phyloP scores from a whole-genome alignment of 2,797 vertebrate genomes.

The Syngnathus acus region DNA sequence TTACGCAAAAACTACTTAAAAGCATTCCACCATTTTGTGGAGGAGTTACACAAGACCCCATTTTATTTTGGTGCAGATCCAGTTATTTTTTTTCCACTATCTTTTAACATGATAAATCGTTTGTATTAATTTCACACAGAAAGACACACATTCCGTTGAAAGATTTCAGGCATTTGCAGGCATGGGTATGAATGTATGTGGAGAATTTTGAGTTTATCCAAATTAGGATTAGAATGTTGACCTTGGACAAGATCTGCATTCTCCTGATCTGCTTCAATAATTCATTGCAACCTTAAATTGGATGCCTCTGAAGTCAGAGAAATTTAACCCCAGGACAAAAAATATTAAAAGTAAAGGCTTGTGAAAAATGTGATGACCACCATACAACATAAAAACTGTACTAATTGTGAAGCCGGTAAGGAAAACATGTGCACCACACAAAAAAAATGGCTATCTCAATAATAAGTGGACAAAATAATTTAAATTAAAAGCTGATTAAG shows the following conservation, averaged over 20 bases:
- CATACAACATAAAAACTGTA: no score
- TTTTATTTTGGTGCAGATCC: neutral
- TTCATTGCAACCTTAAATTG: no score
- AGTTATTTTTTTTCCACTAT: neutral
- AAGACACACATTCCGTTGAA: neutral
- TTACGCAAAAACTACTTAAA: neutral
- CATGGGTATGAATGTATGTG: neutral
- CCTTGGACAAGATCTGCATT: neutral
- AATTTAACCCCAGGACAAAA: neutral
- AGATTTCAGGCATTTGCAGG: neutral
- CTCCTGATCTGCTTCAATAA: neutral
- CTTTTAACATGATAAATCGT: neutral
- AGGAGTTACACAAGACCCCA: neutral
- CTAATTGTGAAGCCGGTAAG: no score
- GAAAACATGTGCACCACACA: no score
- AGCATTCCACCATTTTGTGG: neutral
- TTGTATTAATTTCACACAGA: neutral
- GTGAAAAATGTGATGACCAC: no score
- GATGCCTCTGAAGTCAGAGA: no score
- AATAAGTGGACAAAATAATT: no score
- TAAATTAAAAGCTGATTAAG: no score
- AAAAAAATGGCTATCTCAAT: no score
- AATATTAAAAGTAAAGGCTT: no score
- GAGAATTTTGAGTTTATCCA: slow-evolving; percentile 10
- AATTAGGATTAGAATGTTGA: neutral